Evolutionary conservation across 2,888 invertebrate genomes (phyloP), one percentile per base, ranked within the genome.

Genomic region (Colletes collaris): DNA sequence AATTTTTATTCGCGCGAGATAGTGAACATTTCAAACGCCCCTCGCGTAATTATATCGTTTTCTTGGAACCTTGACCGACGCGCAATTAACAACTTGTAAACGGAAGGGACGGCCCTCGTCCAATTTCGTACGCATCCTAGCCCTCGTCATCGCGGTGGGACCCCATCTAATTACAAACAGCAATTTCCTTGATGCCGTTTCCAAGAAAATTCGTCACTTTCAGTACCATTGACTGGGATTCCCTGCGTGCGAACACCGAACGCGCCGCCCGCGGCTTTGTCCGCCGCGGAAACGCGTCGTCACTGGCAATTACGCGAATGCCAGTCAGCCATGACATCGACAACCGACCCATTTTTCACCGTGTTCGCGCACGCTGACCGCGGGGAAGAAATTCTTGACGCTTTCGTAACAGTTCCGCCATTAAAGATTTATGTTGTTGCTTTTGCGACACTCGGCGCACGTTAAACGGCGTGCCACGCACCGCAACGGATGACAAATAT

Each of bases 111-210:
- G 37, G 4, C 37, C 19, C 49, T 35, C 52, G 10, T n/a, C 63
- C 69, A 79, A 78, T 85, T 83, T 63, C 68, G 40, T 58, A 13
- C 64, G 53, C 76, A 67, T 60, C 75, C 75, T 69, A 76, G 11
- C 73, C 59, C 27, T 40, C 52, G 27, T 16, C 44, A 50, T 50
- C 52, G 46, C 62, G 62, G 44, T 16, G 59, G 46, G 59, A 58
- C 62, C 56, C 27, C 46, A 44, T 40, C 35, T 66, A 81, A 86
- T 86, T 77, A 76, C 68, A 53, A 59, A 58, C 53, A 6, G 67
- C 82, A 74, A 89, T 85, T 86, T 87, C 81, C 87, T 86, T 59
- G 67, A 75, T 69, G 75, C 70, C 68, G 74, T 87, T 88, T 87
- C 89, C 84, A 76, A 82, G 87, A 86, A 89, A 85, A 81, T 65